Evolutionary conservation across 2,797 vertebrate species (phyloP), one percentile per base, ranked within the genome.

Genomic region (Girardinus metallicus): DNA sequence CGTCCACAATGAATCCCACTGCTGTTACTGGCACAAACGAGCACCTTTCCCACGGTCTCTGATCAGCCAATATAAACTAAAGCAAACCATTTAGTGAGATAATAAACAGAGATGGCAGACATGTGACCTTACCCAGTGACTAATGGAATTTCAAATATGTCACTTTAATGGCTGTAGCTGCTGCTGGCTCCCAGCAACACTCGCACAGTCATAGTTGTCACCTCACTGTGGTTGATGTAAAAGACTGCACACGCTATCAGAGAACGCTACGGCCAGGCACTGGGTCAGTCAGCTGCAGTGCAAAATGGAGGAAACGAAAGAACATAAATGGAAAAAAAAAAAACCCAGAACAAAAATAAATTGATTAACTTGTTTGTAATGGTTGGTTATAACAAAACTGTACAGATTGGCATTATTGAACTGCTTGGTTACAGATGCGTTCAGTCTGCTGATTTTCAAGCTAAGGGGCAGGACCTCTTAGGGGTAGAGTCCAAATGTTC

Each of bases 81-180:
- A 86, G 77, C 62, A 13, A 81, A 79, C 85, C 44, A 85, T 66
- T 26, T 60, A 5, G 12, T 16, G n/a, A 86, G 82, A 77, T 41
- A 43, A 74, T 62, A 75, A 80, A 62, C 60, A 29, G 29, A 85
- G 66, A 66, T 6, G 11, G 36, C 71, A 77, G 82, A 75, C 93
- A 88, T 76, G 81, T 93, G 93, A 93, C 85, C 13, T 75, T 73
- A 86, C 62, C 90, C 2, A 85, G 87, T 93, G 92, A 92, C 88
- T 81, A 0, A 0, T 88, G 83, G 87, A 89, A 91, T 91, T 74
- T 83, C 80, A 88, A 74, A 79, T 73, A 92, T 85, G 80, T 47
- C n/a, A 5, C n/a, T 74, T 73, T n/a, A 78, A 49, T 34, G 34
- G 75, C 23, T 21, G 68, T 21, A 8, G 18, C 47, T 51, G 15